phyloP scores from a whole-genome alignment of 2,113 vertebrate genomes.

The Charadrius vociferus region DNA sequence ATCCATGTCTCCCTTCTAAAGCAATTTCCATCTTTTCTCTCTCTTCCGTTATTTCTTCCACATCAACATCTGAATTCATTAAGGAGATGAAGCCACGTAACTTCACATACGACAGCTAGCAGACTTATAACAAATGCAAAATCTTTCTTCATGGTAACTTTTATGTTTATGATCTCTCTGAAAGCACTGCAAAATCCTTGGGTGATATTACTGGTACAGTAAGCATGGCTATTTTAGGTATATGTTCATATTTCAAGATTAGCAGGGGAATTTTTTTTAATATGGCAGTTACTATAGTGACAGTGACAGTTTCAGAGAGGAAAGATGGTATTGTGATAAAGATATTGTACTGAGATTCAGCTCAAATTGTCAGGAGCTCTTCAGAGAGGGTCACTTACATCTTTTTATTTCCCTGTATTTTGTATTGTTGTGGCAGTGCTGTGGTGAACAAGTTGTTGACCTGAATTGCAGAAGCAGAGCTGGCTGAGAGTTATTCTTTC shows the following conservation, averaged over 20 bases:
- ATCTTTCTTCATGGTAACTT: neutral
- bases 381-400: neutral
- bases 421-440: neutral
- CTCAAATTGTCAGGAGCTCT: neutral
- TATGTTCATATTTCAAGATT: slow-evolving; percentile 46
- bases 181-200: neutral
- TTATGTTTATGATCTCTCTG: neutral
- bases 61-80: neutral
- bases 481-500: neutral
- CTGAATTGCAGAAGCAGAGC: neutral
- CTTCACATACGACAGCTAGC: neutral
- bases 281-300: slow-evolving; percentile 62
- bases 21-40: neutral
- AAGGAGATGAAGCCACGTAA: neutral
- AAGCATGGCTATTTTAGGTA: slow-evolving; percentile 34
- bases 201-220: neutral
- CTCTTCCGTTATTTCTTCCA: neutral
- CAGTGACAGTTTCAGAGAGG: slow-evolving; percentile 21
- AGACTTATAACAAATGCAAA: neutral
- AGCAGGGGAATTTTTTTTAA: neutral
- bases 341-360: slow-evolving; percentile 11
- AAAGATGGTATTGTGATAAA: slow-evolving; percentile 28
- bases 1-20: neutral
- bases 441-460: neutral
- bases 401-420: neutral